Conservation (phyloP, 2,113 vertebrate genomes). For the Atrichornis clamosus region DNA sequence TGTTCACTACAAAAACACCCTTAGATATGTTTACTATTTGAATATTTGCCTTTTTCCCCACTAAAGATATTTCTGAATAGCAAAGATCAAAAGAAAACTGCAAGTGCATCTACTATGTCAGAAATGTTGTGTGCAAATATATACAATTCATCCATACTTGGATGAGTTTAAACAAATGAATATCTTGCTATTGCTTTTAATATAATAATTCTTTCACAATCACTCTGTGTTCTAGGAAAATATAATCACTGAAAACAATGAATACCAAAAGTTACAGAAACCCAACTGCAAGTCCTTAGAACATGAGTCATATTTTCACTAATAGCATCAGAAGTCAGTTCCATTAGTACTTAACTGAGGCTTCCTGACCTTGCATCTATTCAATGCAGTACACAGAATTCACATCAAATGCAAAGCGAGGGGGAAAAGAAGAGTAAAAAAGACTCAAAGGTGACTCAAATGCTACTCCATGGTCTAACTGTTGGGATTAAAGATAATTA, state of each 20-base stretch:
- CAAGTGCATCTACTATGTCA: neutral
- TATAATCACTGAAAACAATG: slow-evolving; percentile 15
- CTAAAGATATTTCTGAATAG: neutral
- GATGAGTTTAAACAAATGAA: neutral
- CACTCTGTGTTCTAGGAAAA: slow-evolving; percentile 12
- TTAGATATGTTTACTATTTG: neutral
- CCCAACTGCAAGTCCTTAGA: slow-evolving; percentile 30
- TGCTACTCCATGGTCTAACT: neutral
- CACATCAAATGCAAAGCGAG: neutral
- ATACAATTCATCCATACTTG: neutral
- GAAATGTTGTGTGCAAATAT: neutral
- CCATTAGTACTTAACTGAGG: neutral
- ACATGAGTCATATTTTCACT: slow-evolving; percentile 51
- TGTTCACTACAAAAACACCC: neutral
- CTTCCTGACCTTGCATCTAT: neutral
- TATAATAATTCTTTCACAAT: neutral
- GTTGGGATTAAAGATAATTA: neutral
- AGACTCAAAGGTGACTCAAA: neutral
- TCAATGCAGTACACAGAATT: neutral
- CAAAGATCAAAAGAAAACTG: neutral
- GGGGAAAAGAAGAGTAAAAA: neutral
- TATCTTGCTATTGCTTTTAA: neutral
- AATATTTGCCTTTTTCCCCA: neutral
- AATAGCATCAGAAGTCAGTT: slow-evolving; percentile 41
- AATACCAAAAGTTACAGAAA: slow-evolving; percentile 39